Evolutionary conservation across 2,797 vertebrate genomes (phyloP).

Genomic region (Clarias pachynema): DNA sequence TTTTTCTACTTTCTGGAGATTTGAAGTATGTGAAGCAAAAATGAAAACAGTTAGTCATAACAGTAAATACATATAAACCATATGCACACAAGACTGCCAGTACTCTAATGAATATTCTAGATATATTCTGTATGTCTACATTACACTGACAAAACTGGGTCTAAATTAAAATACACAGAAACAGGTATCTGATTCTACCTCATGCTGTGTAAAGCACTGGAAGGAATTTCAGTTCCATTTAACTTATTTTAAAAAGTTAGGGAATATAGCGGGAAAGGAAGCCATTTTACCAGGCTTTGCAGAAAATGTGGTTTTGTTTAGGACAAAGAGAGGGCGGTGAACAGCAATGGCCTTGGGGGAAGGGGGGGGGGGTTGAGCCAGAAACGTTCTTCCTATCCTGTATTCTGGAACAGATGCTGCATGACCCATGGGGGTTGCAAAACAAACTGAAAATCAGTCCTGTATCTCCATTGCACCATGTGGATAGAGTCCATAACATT

Average conservation of each 20-base stretch:
- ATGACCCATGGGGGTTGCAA: conserved; percentile 55
- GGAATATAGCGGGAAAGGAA: conserved; percentile 44
- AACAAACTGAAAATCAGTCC: conserved; percentile 63
- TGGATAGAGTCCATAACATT: conserved; percentile 15
- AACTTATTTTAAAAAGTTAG: conserved; percentile 15
- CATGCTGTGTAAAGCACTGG: background rate
- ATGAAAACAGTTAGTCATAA: background rate
- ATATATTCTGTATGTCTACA: background rate
- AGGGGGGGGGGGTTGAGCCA: conserved; percentile 18
- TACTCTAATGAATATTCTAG: background rate
- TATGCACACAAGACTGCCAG: background rate
- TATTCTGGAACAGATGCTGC: conserved; percentile 55
- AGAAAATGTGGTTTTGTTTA: conserved; percentile 77
- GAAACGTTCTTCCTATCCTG: conserved; percentile 62
- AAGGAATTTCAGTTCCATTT: background rate
- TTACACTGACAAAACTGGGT: background rate
- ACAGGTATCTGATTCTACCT: background rate
- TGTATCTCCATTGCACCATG: conserved; percentile 49
- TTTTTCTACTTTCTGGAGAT: background rate
- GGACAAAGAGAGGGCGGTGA: conserved; percentile 43
- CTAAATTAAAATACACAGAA: background rate
- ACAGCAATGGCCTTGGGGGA: conserved; percentile 47
- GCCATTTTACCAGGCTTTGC: conserved; percentile 59
- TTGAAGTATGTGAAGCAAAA: background rate
- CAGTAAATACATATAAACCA: background rate